Evolutionary conservation across 2,888 invertebrate species (phyloP), one percentile per base, ranked within the genome.

Genomic region (Dasypogon diadema): DNA sequence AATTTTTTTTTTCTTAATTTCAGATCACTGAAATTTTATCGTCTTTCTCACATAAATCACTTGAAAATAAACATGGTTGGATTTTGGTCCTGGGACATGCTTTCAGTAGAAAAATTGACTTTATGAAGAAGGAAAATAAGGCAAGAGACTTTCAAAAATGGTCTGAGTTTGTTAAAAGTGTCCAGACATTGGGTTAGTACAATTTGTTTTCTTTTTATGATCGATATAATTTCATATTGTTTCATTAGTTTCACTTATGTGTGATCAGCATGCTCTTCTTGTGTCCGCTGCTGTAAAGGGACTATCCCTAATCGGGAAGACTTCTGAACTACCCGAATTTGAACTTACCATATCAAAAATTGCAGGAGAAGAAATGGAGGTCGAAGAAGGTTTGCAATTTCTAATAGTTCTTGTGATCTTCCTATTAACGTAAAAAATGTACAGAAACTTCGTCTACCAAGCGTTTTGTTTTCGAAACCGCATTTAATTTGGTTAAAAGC

Each of bases 401-500:
- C 2, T 2, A 51, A 14, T 30, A 12, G n/a, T 21, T n/a, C n/a
- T n/a, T n/a, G n/a, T n/a, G n/a, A n/a, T n/a, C n/a, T n/a, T n/a
- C n/a, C n/a, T n/a, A n/a, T n/a, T n/a, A n/a, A n/a, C n/a, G n/a
- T n/a, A n/a, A n/a, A n/a, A n/a, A n/a, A n/a, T 46, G 77, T 75
- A 0, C 24, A 82, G 82, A 80, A 72, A 87, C 84, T 56, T 84
- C 85, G 51, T 83, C 89, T 2, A 92, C 91, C 0, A 95, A 94
- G 84, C 88, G 90, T 78, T 88, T 90, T 5, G 87, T 95, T 18
- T 90, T 94, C 5, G 90, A 92, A 26, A 89, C 89, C 14, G 87
- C 97, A 55, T 89, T 93, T 79, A 90, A 89, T 63, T 88, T 94
- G 30, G 88, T 95, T 75, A 91, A 90, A n/a, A 92, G 92, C 82